phyloP scores from a whole-genome alignment of 1,140 invertebrate genomes.

The Drosophila kanapiae region DNA sequence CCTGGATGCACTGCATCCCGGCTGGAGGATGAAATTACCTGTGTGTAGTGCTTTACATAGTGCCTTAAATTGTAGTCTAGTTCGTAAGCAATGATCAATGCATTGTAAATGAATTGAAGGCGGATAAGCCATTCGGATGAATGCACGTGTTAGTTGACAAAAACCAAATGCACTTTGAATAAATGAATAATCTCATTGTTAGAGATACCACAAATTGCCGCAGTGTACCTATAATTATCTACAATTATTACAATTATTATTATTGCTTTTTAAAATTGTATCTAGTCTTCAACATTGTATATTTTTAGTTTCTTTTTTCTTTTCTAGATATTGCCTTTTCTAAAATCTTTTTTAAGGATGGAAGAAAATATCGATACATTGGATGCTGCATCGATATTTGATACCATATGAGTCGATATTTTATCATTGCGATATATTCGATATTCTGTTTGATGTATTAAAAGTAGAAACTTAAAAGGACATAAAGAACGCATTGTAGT shows the following conservation, averaged over 20 bases:
- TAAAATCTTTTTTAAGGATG: background rate
- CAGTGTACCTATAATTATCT: background rate
- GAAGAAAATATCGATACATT: no score
- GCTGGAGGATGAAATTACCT: conserved; percentile 26
- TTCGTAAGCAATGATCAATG: conserved; percentile 30
- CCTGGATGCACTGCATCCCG: conserved; percentile 10
- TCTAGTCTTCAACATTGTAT: no score
- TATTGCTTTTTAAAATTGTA: no score
- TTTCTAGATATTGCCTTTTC: no score
- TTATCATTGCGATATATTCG: no score
- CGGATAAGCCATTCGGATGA: conserved; percentile 21
- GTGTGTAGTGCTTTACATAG: conserved; percentile 52
- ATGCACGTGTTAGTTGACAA: conserved; percentile 41
- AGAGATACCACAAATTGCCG: conserved; percentile 13
- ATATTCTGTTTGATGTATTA: no score
- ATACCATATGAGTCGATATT: no score
- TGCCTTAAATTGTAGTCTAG: conserved; percentile 50
- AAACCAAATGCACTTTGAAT: conserved; percentile 44
- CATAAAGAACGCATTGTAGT: no score
- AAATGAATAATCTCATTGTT: conserved; percentile 49
- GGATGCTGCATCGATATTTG: no score
- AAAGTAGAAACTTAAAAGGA: no score
- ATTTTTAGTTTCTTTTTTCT: no score
- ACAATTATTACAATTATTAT: background rate
- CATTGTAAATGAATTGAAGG: conserved; percentile 44